These are phyloP conservation scores for Sebastolobus alascanus DNA, from an alignment of 2,797 vertebrate species.

Conservation along the genomic window DNA sequence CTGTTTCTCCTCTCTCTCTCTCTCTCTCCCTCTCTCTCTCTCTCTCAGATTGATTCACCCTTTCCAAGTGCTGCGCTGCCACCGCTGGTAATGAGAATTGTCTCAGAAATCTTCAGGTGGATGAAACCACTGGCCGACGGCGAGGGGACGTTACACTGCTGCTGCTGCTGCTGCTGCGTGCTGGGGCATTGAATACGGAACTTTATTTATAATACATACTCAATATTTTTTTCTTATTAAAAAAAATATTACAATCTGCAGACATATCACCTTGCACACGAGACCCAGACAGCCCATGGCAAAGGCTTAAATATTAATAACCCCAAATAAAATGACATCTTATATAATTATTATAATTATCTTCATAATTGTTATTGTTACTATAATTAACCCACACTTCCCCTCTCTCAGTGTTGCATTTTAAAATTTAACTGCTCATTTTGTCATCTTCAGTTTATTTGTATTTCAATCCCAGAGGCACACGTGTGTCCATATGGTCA, in stretches of 20 bases:
- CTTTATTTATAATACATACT: conserved; percentile 8
- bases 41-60: conserved; percentile 80
- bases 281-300: conserved; percentile 5
- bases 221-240: background rate
- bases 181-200: background rate
- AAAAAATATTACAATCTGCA: conserved; percentile 18
- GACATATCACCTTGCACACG: conserved; percentile 1
- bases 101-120: conserved; percentile 80
- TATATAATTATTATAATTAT: background rate
- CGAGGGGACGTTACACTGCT: conserved; percentile 15
- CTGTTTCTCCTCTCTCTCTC: conserved; percentile 21
- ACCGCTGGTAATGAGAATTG: conserved; percentile 69
- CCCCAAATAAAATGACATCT: conserved; percentile 1
- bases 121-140: conserved; percentile 59
- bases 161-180: conserved; percentile 1
- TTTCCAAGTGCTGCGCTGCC: conserved; percentile 75
- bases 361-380: background rate
- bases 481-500: conserved; percentile 42
- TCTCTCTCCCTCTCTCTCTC: conserved; percentile 41
- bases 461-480: background rate
- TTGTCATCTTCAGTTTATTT: background rate
- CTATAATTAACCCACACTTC: background rate
- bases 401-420: background rate
- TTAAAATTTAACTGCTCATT: background rate
- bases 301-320: conserved; percentile 13